These are phyloP conservation scores for Epistrophe grossulariae DNA, from an alignment of 2,888 invertebrate genomes.

Conservation along the genomic window DNA sequence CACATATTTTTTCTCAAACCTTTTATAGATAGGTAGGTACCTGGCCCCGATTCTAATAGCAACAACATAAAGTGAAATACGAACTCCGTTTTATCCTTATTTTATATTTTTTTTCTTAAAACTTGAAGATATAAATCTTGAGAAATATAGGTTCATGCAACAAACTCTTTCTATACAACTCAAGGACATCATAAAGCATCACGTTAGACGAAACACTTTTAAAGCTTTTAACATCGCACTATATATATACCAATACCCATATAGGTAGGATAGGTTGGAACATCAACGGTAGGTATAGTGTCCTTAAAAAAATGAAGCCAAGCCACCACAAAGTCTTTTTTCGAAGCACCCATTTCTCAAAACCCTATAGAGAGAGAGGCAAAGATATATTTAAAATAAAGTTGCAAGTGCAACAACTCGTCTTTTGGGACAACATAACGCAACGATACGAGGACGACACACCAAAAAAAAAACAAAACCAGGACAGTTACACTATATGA, in stretches of 20 bases:
- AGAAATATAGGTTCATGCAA: slow-evolving; percentile 32
- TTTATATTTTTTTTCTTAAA: background rate
- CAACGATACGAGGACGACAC: background rate
- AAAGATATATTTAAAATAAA: background rate
- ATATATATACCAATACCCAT: no score
- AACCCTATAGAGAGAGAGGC: slow-evolving; percentile 6
- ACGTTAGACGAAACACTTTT: slow-evolving; percentile 43
- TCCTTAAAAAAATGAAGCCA: slow-evolving; percentile 48
- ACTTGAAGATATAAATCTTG: slow-evolving; percentile 33
- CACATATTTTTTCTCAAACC: background rate
- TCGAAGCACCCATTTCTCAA: slow-evolving; percentile 54
- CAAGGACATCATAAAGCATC: slow-evolving; percentile 56
- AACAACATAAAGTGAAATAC: slow-evolving; percentile 6
- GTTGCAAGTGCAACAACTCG: slow-evolving; percentile 34
- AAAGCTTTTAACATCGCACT: slow-evolving; percentile 35
- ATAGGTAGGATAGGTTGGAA: background rate
- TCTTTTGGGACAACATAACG: slow-evolving; percentile 5
- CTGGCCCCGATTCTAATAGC: background rate
- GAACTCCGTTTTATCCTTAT: background rate
- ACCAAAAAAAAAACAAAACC: slow-evolving; percentile 61
- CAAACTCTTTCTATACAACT: slow-evolving; percentile 25
- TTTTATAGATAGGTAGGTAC: background rate
- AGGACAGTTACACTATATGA: slow-evolving; percentile 66
- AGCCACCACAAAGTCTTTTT: slow-evolving; percentile 57
- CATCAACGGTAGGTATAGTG: slow-evolving; percentile 4